A percentile compares a stretch with the other conserved stretches of the same genome.
Conservation (phyloP, 2,888 invertebrate genomes). For the Neoitamus cyanurus region DNA sequence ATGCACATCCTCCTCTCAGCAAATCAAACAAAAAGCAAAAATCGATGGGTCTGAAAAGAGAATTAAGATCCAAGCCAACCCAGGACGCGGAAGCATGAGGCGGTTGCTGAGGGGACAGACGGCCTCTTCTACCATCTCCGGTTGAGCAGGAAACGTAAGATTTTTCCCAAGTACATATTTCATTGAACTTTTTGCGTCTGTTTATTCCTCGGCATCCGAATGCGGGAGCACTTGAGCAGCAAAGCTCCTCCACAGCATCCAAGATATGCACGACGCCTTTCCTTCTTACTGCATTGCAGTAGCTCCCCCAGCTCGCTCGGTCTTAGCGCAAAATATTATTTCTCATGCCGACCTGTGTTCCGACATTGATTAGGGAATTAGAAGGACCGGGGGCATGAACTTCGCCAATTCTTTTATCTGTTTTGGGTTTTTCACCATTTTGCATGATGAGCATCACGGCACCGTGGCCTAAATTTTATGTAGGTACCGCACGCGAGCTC, state of each 20-base stretch:
- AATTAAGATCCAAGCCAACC: not conserved
- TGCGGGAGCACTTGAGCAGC: not conserved
- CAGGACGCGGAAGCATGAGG: not conserved
- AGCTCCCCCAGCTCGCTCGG: not conserved
- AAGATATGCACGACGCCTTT: not conserved
- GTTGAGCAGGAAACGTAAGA: not conserved
- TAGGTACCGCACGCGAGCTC: not conserved
- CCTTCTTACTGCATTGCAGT: slow-evolving; percentile 20
- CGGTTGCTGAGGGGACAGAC: not conserved
- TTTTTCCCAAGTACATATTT: not conserved
- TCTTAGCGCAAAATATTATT: not conserved
- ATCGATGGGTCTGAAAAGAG: not conserved
- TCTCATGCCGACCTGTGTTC: not conserved
- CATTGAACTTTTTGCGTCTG: not conserved
- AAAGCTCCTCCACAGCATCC: not conserved
- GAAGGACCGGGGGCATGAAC: not conserved
- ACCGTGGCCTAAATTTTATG: slow-evolving; percentile 22
- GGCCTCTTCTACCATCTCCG: not conserved
- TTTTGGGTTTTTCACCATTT: not conserved
- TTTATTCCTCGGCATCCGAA: not conserved
- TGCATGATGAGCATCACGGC: not conserved
- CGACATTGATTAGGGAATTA: slow-evolving; percentile 11
- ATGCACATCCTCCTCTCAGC: not conserved
- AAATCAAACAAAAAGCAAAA: not conserved
- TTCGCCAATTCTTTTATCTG: not conserved